phyloP scores from a whole-genome alignment of 2,797 vertebrate species.

The Cyclopterus lumpus region DNA sequence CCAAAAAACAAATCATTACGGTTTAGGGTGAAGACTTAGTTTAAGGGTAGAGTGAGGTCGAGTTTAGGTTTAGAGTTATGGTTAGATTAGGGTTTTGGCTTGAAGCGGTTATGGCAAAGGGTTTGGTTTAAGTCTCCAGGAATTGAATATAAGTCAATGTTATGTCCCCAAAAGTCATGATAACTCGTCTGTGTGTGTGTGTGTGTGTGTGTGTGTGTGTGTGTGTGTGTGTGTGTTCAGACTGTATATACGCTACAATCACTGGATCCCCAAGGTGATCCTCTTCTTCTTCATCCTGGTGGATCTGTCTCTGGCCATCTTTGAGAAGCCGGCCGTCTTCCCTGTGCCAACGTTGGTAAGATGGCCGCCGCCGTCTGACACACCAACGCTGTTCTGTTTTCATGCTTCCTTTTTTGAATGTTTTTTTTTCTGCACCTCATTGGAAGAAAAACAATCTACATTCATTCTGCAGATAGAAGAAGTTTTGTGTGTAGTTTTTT shows the following conservation, averaged over 20 bases:
- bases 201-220: constrained; percentile 4
- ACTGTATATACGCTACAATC: constrained; percentile 91
- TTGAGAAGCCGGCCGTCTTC: constrained; percentile 90
- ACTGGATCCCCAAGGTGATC: constrained; percentile 84
- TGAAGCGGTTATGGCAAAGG: too few relatives aligned
- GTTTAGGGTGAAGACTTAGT: neutral
- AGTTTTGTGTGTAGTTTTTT: neutral
- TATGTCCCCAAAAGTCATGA: neutral
- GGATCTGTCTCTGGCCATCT: constrained; percentile 88
- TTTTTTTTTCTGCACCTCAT: neutral
- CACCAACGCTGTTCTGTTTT: neutral
- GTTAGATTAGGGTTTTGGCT: too few relatives aligned
- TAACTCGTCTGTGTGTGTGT: neutral
- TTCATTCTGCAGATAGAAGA: neutral
- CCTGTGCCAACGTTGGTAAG: constrained; percentile 88
- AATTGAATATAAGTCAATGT: neutral
- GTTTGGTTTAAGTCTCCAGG: neutral
- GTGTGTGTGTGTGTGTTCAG: constrained; percentile 68
- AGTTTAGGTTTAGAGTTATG: too few relatives aligned
- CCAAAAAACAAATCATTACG: neutral
- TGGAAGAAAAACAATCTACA: neutral
- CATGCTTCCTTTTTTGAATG: neutral
- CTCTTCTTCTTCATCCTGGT: constrained; percentile 90
- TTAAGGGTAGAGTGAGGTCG: too few relatives aligned
- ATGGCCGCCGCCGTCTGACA: neutral